Percentiles rank a stretch among this genome's conserved stretches.
phyloP scores from a whole-genome alignment of 2,888 invertebrate genomes.

The Lasioglossum marginatum region DNA sequence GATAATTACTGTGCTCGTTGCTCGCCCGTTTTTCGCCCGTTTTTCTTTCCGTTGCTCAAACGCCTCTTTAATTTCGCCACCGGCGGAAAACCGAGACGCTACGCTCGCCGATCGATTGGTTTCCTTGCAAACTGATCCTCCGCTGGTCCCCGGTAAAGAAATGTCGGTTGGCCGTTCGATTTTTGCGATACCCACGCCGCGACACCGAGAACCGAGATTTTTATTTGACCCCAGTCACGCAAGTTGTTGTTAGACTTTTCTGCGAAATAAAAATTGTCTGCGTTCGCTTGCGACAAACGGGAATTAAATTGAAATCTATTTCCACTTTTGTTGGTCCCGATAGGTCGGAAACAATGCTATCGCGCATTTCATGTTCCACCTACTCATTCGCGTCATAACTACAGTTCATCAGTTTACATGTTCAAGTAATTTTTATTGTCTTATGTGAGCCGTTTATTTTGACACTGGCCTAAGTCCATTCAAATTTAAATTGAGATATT shows the following conservation, averaged over 20 bases:
- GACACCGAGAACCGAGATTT: not conserved
- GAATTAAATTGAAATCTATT: not conserved
- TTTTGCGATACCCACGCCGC: not conserved
- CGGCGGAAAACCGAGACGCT: not conserved
- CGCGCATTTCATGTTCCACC: no score
- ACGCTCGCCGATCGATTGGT: not conserved
- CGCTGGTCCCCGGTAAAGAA: not conserved
- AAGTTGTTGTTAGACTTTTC: not conserved
- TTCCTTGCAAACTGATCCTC: not conserved
- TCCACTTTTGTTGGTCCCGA: not conserved
- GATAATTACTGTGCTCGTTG: slow-evolving; percentile 34
- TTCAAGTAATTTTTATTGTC: no score
- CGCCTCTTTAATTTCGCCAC: not conserved
- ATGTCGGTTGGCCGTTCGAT: not conserved
- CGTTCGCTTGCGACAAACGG: not conserved
- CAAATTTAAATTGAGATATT: no score
- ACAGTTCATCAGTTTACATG: no score
- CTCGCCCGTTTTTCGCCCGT: not conserved
- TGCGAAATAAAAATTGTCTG: not conserved
- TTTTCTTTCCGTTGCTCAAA: not conserved
- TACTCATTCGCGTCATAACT: no score
- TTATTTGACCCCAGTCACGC: not conserved
- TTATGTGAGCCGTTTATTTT: no score
- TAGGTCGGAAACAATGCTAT: no score
- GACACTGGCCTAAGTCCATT: no score